phyloP scores from a whole-genome alignment of 2,113 vertebrate species.

The Festucalex cinctus region DNA sequence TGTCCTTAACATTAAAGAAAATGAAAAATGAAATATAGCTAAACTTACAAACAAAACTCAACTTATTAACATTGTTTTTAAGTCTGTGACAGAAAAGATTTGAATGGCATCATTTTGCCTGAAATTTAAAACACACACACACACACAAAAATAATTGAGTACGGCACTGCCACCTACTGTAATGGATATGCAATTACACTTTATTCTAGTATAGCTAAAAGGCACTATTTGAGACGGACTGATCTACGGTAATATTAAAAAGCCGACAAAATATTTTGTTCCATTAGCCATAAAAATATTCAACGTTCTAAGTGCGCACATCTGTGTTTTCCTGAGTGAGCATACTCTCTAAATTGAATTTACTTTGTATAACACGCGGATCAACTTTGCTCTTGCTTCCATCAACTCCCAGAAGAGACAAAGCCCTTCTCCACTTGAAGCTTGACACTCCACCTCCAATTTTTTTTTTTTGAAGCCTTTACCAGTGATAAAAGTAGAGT shows the following conservation, averaged over 20 bases:
- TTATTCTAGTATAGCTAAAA: neutral
- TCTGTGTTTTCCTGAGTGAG: neutral
- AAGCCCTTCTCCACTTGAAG: neutral
- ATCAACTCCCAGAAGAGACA: neutral
- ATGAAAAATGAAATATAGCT: too few species aligned
- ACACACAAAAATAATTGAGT: too few species aligned
- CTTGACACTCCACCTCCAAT: neutral
- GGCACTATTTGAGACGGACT: neutral
- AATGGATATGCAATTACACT: too few species aligned
- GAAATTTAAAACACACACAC: too few species aligned
- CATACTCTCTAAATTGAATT: neutral
- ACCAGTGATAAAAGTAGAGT: neutral
- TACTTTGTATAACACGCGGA: neutral
- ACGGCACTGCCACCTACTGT: too few species aligned
- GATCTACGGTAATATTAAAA: neutral
- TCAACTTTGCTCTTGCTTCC: neutral
- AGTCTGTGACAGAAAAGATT: too few species aligned
- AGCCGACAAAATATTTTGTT: neutral
- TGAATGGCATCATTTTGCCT: too few species aligned
- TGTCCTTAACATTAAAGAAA: too few species aligned
- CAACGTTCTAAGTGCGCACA: neutral
- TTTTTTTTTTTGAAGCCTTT: too few species aligned
- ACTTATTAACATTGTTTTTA: too few species aligned
- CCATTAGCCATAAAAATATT: neutral
- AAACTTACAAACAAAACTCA: too few species aligned